Evolutionary conservation across 2,113 vertebrate species (phyloP), one percentile per base, ranked within the genome.

Genomic region (Myxocyprinus asiaticus): DNA sequence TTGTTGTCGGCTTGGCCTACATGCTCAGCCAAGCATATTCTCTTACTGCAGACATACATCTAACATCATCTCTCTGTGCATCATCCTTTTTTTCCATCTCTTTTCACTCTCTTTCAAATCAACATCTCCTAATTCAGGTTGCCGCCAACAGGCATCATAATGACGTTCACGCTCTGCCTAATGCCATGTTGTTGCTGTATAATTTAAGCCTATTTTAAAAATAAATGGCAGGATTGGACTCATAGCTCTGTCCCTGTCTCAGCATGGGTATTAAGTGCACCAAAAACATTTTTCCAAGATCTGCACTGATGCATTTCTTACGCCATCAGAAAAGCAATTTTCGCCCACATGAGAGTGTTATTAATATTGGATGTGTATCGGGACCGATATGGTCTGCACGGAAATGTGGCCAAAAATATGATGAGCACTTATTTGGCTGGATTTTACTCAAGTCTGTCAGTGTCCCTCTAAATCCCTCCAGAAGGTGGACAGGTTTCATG

Each of bases 1-100:
- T 92, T 93, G 91, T 92, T 91, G 92, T 91, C 90, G 86, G 87
- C 89, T 82, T 91, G 91, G 89, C 92, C 91, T 92, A 92, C 90
- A 92, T 93, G 91, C 89, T 91, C 89, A 91, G 22, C 89, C 91
- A 90, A 91, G 91, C 92, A 91, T 92, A 85, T 78, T 87, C 84
- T 87, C 71, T 87, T 87, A 89, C 88, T 88, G 90, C 88, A 89
- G 88, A 88, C 87, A 80, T 90, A 76, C 42, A 65, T 88, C 90
- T 86, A 83, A 83, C 83, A 72, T 89, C 56, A 45, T 67, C 74
- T 69, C 77, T 64, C 4, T 4, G 14, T 43, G 47, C 64, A 83
- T 80, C 79, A 67, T 65, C 22, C 58, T 67, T n/a, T 71, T n/a
- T 65, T 14, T 62, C 50, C 58, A 8, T 53, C 15, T 43, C 82